These are phyloP conservation scores for Cirrhinus mrigala DNA, from an alignment of 2,797 vertebrate genomes.

Conservation along the genomic window DNA sequence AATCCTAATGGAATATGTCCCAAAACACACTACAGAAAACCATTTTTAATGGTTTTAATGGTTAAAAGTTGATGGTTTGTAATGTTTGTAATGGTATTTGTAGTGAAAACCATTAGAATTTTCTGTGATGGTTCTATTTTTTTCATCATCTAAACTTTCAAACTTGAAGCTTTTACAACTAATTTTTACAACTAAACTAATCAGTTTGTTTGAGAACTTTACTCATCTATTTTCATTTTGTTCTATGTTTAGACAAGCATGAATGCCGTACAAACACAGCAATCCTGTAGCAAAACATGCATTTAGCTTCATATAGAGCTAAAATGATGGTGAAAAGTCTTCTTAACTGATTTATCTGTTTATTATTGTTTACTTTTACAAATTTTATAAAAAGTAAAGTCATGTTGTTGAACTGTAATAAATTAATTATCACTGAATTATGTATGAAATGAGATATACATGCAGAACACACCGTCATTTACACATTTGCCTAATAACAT, in stretches of 20 bases:
- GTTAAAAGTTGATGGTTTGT: no score
- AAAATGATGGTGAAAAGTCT: background rate
- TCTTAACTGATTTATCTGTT: background rate
- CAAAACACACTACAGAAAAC: no score
- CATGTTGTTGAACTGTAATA: background rate
- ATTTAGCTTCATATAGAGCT: background rate
- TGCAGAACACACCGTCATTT: background rate
- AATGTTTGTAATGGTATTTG: no score
- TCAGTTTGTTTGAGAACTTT: no score
- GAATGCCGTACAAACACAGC: background rate
- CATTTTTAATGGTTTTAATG: no score
- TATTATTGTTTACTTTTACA: slow-evolving; percentile 14
- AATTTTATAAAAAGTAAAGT: background rate
- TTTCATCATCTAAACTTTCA: no score
- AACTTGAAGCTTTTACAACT: no score
- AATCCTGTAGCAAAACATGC: background rate
- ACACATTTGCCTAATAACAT: background rate
- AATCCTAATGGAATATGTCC: no score
- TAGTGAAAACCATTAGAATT: no score
- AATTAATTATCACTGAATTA: background rate
- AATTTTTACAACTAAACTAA: no score
- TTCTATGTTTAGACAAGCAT: background rate
- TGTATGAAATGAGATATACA: background rate
- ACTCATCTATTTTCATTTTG: background rate
- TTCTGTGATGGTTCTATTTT: no score